These are phyloP conservation scores for Monarcha castaneiventris DNA, from an alignment of 2,113 vertebrate species.

Conservation along the genomic window DNA sequence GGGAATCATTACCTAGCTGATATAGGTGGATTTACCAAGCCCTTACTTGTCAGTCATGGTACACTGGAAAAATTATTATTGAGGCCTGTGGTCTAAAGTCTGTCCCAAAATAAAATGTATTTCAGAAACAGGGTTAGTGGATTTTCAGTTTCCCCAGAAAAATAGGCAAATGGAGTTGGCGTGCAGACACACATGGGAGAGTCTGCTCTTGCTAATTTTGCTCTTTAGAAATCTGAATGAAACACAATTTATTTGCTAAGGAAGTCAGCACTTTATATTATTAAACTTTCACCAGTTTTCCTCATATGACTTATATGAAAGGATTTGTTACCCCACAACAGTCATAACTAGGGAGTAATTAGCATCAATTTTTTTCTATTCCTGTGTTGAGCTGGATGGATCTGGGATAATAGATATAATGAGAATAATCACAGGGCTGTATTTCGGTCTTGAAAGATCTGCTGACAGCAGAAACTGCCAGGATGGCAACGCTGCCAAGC, in stretches of 20 bases:
- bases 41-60: not conserved
- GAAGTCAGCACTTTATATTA: not conserved
- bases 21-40: not conserved
- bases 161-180: not conserved
- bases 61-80: not conserved
- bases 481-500: not conserved
- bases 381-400: not conserved
- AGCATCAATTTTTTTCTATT: not conserved
- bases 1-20: not conserved
- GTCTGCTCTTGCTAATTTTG: not conserved
- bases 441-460: not conserved
- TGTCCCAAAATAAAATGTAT: not conserved
- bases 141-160: not conserved
- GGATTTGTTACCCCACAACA: not conserved
- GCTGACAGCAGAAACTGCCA: not conserved
- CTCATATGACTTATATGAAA: not conserved
- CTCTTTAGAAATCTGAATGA: not conserved
- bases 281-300: not conserved
- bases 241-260: not conserved
- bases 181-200: not conserved
- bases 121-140: not conserved
- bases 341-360: not conserved
- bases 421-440: not conserved
- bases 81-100: not conserved
- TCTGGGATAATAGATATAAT: constrained; percentile 14